Base-by-base conservation (phyloP, 2,797 vertebrate genomes). In the Liparis tanakae region DNA sequence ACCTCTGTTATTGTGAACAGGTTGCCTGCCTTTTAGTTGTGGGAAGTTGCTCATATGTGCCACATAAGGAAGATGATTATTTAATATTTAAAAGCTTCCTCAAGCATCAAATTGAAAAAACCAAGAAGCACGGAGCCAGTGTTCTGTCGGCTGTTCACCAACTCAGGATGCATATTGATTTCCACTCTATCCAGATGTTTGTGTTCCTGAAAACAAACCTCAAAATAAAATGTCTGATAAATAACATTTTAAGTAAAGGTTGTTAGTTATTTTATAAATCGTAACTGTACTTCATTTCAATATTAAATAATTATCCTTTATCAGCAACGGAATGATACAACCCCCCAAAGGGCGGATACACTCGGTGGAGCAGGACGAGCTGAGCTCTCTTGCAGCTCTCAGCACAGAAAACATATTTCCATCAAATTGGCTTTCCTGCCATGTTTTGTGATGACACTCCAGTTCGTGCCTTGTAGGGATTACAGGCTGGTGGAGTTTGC, bases 391-490 rank as follows among this genome's bases (percentile, higher is more conserved):
- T 37, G 48, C 22, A 1, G 9, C 37, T 43, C 65, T 34, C 5
- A 43, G 15, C 53, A 56, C 13, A 41, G 54, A 56, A 78, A 55
- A 6, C 44, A 10, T 7, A 30, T 78, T 66, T 54, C 22, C 41
- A 50, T 43, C 25, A n/a, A 59, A 72, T 18, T 62, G 60, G 12
- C 73, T 58, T 73, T 44, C 55, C 59, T 43, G 44, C 60, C 2
- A 0, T 22, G 41, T 78, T 71, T 53, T 41, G 12, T 54, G 25
- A 54, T 54, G 46, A 72, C 34, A 14, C 57, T 65, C n/a, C 0
- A 50, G 17, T 64, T 33, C 55, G 54, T 17, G 53, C 34, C 36
- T 8, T 2, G 9, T 6, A 33, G 34, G 46, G 53, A 72, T 73
- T 58, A 43, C 1, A 64, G 48, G 60, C 63, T 13, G 54, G 5